Base-by-base conservation (phyloP, 2,888 invertebrate species). In the Junonia oenone region DNA sequence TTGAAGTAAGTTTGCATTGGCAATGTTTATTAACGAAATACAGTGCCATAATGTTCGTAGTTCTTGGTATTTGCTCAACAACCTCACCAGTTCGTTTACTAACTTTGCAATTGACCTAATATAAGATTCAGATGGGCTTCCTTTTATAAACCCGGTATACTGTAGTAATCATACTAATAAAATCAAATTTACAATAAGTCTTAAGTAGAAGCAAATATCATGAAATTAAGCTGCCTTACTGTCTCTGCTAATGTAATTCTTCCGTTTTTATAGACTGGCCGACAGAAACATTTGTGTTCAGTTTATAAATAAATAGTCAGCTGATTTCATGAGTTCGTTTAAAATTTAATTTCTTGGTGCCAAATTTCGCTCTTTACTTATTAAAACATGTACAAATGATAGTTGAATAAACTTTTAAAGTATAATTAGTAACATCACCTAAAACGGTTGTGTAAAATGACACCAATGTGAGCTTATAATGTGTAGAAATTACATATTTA, bases 31-130 rank as follows among this genome's bases (percentile, higher is more conserved):
- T 81, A 88, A 82, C 89, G 85, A 88, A 81, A 67, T 74, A 75
- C 81, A 78, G 89, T 89, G 89, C 89, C 89, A 89, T 89, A 74
- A 71, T 76, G 63, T 75, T 74, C 72, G 64, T 73, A 71, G 71
- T 65, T 66, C 71, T 72, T 73, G 75, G 65, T 78, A 76, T 78
- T 85, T 86, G 85, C 87, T 88, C 86, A 84, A 85, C 86, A 84
- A 85, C 73, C 66, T 59, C 68, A 69, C 69, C 68, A 66, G 60
- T 66, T 65, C 61, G 67, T 27, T 29, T 48, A 45, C 26, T 26
- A 13, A 43, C 8, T 26, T 13, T 31, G 52, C 49, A 54, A 45
- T 19, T 37, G 13, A 29, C 45, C 43, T 48, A 54, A 35, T 38
- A 46, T 33, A 45, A 51, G 33, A 45, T 43, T 76, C 69, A 59